phyloP scores from a whole-genome alignment of 2,113 vertebrate genomes.

The Microcebus murinus region DNA sequence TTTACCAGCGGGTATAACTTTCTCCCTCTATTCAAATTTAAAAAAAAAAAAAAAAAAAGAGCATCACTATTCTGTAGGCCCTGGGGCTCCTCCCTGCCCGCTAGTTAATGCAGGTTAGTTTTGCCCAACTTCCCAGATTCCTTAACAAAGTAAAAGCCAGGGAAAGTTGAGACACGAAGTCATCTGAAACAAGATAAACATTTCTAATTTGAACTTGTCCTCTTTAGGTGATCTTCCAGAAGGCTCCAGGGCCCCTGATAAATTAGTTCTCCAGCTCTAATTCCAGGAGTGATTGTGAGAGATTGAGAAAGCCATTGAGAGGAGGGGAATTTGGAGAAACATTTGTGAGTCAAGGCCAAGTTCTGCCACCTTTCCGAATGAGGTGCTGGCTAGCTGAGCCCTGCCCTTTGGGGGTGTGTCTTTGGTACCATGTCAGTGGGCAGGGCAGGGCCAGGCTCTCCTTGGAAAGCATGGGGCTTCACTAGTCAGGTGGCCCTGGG shows the following conservation, averaged over 20 bases:
- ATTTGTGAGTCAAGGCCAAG: neutral
- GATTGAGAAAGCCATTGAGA: neutral
- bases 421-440: neutral
- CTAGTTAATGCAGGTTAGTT: neutral
- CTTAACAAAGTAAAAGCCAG: neutral
- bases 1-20: fast-evolving
- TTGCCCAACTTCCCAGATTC: neutral
- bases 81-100: no score
- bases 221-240: slow-evolving; percentile 59
- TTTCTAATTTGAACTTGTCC: slow-evolving; percentile 59
- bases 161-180: neutral
- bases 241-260: slow-evolving; percentile 49
- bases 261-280: slow-evolving; percentile 54
- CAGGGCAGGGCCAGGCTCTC: neutral
- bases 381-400: neutral
- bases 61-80: fast-evolving
- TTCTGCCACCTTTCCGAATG: fast-evolving
- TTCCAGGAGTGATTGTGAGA: neutral
- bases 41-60: neutral
- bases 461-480: neutral
- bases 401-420: fast-evolving
- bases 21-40: neutral
- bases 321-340: neutral
- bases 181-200: slow-evolving; percentile 63
- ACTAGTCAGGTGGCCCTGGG: neutral